Evolutionary conservation across 2,797 vertebrate species (phyloP).

Genomic region (Crocodylus rhombifer): DNA sequence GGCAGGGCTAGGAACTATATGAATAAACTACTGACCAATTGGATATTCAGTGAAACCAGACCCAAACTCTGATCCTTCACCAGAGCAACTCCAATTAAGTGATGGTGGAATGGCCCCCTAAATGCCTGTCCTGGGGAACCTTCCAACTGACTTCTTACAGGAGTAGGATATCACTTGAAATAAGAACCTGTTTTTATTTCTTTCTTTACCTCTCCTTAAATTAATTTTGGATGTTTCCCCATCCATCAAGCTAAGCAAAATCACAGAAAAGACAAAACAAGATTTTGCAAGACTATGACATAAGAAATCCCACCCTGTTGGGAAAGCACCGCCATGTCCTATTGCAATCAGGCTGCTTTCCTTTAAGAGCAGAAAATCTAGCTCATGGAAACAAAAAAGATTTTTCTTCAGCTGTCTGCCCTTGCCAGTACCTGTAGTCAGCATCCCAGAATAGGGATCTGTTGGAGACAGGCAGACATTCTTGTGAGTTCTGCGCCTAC

Average conservation of each 20-base stretch:
- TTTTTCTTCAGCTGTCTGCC: too few species aligned
- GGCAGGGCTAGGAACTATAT: not conserved
- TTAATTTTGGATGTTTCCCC: not conserved
- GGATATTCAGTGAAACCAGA: not conserved
- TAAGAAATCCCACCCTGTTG: not conserved
- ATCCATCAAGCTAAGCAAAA: not conserved
- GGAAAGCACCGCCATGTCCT: not conserved
- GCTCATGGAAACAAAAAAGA: not conserved
- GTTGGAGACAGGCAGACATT: slow-evolving; percentile 85
- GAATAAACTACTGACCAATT: not conserved
- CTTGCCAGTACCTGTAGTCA: slow-evolving; percentile 81
- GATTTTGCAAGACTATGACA: not conserved
- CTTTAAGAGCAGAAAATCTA: not conserved
- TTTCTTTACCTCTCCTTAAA: not conserved
- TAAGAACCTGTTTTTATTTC: not conserved
- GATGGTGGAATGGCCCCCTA: not conserved
- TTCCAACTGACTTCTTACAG: not conserved
- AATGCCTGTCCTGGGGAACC: too few species aligned
- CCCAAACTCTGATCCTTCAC: not conserved
- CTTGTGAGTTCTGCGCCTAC: slow-evolving; percentile 87
- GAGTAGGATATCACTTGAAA: too few species aligned
- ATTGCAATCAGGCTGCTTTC: not conserved
- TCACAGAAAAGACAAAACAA: not conserved
- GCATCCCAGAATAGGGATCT: slow-evolving; percentile 83
- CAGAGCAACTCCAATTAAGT: not conserved